phyloP scores from a whole-genome alignment of 2,113 vertebrate genomes.

The Alethe diademata region DNA sequence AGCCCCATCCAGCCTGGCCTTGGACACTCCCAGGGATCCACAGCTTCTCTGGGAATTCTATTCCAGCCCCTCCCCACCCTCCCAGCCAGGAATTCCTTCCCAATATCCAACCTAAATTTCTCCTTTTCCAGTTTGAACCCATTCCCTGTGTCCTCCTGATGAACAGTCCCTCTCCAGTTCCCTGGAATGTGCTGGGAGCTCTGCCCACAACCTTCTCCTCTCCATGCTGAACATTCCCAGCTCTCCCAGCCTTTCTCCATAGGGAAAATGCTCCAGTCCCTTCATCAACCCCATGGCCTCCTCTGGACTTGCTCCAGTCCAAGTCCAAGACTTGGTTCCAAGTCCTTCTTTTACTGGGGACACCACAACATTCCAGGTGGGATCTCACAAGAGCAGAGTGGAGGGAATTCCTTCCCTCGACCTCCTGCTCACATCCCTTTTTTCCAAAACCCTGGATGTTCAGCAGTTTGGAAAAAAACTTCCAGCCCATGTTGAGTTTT shows the following conservation, averaged over 20 bases:
- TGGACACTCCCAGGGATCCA: background rate
- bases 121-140: background rate
- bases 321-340: too few species aligned
- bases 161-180: background rate
- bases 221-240: background rate
- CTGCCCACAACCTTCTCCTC: background rate
- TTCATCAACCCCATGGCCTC: too few species aligned
- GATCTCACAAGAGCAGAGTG: background rate
- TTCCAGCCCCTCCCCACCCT: too few species aligned
- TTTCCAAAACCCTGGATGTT: background rate
- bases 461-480: background rate
- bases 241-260: too few species aligned
- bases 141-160: background rate
- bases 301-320: too few species aligned
- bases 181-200: background rate
- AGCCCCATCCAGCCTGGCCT: fast-evolving
- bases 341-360: too few species aligned
- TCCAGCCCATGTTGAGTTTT: background rate
- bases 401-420: background rate
- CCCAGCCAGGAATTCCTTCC: background rate
- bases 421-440: background rate
- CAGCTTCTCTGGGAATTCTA: background rate
- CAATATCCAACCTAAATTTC: background rate
- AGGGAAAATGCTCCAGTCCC: too few species aligned
- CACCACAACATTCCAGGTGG: too few species aligned